These are phyloP conservation scores for Drosophila baimaii DNA, from an alignment of 1,140 invertebrate genomes.

Conservation along the genomic window DNA sequence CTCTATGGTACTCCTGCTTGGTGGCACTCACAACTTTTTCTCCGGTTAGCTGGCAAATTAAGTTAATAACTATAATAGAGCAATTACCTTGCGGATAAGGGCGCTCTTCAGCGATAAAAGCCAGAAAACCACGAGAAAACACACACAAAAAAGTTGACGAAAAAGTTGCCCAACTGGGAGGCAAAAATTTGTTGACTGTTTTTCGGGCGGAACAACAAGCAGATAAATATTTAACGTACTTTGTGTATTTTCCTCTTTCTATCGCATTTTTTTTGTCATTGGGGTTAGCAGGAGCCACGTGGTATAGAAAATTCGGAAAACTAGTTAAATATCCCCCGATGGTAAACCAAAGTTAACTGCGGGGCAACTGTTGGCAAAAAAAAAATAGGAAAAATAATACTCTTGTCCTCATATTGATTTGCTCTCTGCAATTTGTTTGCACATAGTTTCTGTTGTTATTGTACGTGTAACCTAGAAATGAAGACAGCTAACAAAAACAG, in stretches of 20 bases:
- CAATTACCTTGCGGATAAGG: constrained; percentile 43
- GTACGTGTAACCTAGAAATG: constrained; percentile 73
- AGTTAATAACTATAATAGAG: constrained; percentile 52
- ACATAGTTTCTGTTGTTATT: constrained; percentile 49
- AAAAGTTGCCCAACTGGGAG: constrained; percentile 39
- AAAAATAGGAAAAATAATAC: constrained; percentile 15
- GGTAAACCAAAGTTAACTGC: constrained; percentile 38
- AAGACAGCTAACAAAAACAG: constrained; percentile 41
- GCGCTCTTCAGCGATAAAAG: constrained; percentile 12
- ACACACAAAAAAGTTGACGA: constrained; percentile 40
- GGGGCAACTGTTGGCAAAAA: constrained; percentile 15
- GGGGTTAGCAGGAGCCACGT: constrained; percentile 17
- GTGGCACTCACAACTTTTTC: constrained; percentile 14
- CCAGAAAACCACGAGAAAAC: constrained; percentile 22
- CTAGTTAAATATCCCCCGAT: constrained; percentile 67
- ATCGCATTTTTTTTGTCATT: constrained; percentile 1
- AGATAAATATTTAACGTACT: constrained; percentile 67
- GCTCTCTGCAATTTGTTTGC: constrained; percentile 74
- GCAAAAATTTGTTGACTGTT: constrained; percentile 51
- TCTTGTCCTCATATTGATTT: constrained; percentile 69
- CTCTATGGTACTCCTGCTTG: not conserved
- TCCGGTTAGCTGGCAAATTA: constrained; percentile 21
- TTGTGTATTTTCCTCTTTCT: constrained; percentile 3
- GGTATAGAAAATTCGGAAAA: constrained; percentile 63
- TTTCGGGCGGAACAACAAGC: constrained; percentile 36